Base-by-base conservation (phyloP, 2,888 invertebrate genomes). In the Spodoptera littoralis region DNA sequence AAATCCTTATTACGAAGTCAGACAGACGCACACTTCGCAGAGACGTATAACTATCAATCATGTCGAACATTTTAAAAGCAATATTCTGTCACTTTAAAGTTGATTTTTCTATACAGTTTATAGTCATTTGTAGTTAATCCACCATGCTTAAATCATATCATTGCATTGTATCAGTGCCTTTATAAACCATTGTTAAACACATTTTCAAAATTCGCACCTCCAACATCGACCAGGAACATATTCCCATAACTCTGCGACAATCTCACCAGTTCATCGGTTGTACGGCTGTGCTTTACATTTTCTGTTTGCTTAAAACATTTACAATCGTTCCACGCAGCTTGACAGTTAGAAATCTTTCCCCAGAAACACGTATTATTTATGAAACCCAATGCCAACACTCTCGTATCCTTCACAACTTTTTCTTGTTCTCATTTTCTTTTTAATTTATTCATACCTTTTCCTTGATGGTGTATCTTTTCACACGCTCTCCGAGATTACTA, bases 381-480 rank as follows among this genome's bases (percentile, higher is more conserved):
- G 70, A 70, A 73, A 62, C 59, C 70, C 68, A 69, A 45, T 27
- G 13, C 45, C 42, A 59, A 45, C 22, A 36, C 49, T 59, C 66
- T 76, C 54, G 70, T 75, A 74, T 76, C 68, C 83, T 82, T 82
- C 72, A 70, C 61, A 41, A 61, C 60, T 70, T 72, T 80, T 78
- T 77, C 72, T 75, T 64, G 46, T 65, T 45, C 65, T 72, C 52
- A 66, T 72, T 78, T 72, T 70, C 65, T 75, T 78, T 84, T 83
- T 81, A 80, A 82, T 83, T 84, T 80, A 83, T 80, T 60, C 73
- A 68, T 77, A 78, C 77, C 73, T 84, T 86, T 81, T 70, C 73
- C 84, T 85, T 88, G 85, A 89, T 90, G 89, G 85, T 83, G 82
- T 84, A 68, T 83, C 66, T 79, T 85, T 91, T 92, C 91, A 89